These are phyloP conservation scores for Orbicella faveolata DNA, from an alignment of 64 coral and sea anemone genomes.

Conservation along the genomic window DNA sequence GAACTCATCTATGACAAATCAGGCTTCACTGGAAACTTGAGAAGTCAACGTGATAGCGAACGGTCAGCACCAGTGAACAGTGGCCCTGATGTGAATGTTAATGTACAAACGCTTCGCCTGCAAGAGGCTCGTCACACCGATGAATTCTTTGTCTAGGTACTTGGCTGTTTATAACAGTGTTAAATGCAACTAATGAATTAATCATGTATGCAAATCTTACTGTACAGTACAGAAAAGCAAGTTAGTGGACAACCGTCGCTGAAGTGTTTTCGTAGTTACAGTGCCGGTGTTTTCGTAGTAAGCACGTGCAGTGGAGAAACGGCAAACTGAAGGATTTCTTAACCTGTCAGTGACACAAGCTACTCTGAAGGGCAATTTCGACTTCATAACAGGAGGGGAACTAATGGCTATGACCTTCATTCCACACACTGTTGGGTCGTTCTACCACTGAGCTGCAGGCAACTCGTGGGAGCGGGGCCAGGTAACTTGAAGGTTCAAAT, in stretches of 20 bases:
- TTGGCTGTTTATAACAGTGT: background rate
- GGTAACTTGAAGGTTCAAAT: no score
- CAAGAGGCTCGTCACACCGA: background rate
- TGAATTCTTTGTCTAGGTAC: background rate
- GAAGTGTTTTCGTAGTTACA: no score
- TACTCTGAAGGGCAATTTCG: no score
- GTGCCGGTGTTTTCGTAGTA: no score
- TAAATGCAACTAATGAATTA: background rate
- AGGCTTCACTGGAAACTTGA: background rate
- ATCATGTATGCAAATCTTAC: background rate
- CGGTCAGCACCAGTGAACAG: background rate
- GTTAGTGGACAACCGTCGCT: background rate
- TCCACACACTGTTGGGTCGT: no score
- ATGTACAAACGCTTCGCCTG: background rate
- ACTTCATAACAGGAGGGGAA: no score
- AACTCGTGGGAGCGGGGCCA: no score
- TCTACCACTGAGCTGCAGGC: no score
- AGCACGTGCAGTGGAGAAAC: no score
- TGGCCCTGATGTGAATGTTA: background rate
- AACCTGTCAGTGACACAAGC: no score
- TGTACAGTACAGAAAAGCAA: background rate
- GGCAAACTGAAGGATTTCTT: no score
- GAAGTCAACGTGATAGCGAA: background rate
- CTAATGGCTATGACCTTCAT: no score
- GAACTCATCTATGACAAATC: constrained; percentile 5